These are phyloP conservation scores for Hydrolagus colliei DNA, from an alignment of 2,797 vertebrate genomes.

Conservation along the genomic window DNA sequence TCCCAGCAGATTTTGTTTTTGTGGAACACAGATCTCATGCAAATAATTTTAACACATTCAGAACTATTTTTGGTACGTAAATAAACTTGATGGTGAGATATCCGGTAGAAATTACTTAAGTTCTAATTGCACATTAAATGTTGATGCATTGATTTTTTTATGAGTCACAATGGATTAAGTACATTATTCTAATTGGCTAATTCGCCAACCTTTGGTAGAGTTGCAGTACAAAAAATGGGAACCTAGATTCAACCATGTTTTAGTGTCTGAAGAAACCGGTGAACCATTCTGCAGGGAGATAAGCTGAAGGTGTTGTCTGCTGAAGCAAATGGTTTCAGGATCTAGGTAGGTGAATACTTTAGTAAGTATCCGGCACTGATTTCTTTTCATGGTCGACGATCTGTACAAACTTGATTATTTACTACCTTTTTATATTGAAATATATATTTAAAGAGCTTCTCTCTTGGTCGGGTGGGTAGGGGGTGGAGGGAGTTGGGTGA, in stretches of 20 bases:
- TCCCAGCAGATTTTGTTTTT: neutral
- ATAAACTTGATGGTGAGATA: neutral
- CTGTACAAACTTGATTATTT: too few species aligned
- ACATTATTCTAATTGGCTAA: too few species aligned
- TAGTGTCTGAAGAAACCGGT: neutral
- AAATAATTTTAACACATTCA: neutral
- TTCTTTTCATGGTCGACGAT: too few species aligned
- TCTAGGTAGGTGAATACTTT: neutral
- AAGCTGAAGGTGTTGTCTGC: neutral
- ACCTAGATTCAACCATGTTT: neutral
- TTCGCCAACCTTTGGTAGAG: neutral
- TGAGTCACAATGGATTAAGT: too few species aligned
- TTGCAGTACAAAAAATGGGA: neutral
- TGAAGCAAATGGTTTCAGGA: neutral
- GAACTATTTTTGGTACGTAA: neutral
- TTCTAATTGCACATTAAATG: neutral
- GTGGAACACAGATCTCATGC: too few species aligned
- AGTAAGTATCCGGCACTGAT: neutral
- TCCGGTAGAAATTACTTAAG: neutral
- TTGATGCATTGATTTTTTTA: too few species aligned
- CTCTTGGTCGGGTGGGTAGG: too few species aligned
- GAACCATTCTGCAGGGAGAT: neutral
- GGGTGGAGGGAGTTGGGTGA: too few species aligned
- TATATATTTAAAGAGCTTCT: too few species aligned
- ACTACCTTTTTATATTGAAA: too few species aligned